Conservation (phyloP, 2,888 invertebrate genomes). For the Zhengitettix transpicula region DNA sequence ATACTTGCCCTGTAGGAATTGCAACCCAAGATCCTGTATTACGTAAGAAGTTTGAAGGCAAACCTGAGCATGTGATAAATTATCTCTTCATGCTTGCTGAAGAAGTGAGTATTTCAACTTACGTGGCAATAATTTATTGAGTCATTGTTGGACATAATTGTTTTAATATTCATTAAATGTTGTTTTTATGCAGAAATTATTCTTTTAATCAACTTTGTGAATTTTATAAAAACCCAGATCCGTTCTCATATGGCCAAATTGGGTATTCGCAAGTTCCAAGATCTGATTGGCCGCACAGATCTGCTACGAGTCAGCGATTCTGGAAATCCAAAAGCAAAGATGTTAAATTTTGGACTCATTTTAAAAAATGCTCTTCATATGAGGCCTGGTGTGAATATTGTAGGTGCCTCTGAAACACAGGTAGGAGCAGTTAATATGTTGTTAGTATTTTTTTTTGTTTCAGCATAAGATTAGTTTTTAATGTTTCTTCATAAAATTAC, state of each 20-base stretch:
- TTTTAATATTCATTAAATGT: neutral
- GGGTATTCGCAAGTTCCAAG: constrained; percentile 76
- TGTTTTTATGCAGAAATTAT: neutral
- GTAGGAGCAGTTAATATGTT: constrained; percentile 19
- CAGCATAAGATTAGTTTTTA: constrained; percentile 19
- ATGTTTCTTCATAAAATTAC: neutral
- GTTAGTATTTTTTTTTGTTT: neutral
- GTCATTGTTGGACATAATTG: neutral
- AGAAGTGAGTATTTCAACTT: constrained; percentile 43
- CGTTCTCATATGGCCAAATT: constrained; percentile 80
- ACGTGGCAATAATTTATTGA: no score
- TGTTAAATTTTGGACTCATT: constrained; percentile 69
- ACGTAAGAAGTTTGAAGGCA: constrained; percentile 90
- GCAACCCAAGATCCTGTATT: constrained; percentile 95
- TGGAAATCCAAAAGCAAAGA: constrained; percentile 60
- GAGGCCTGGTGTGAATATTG: constrained; percentile 77
- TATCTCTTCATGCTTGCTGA: constrained; percentile 96
- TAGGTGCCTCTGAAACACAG: constrained; percentile 73
- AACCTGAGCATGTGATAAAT: constrained; percentile 94
- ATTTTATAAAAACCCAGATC: constrained; percentile 33
- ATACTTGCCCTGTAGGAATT: constrained; percentile 97
- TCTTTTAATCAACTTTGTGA: constrained; percentile 1
- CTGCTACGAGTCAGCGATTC: constrained; percentile 60
- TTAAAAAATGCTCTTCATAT: constrained; percentile 79
- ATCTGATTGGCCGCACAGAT: constrained; percentile 84